Conservation (phyloP, 92 coral and sea anemone genomes). For the Hydrozoanthus gracilis region DNA sequence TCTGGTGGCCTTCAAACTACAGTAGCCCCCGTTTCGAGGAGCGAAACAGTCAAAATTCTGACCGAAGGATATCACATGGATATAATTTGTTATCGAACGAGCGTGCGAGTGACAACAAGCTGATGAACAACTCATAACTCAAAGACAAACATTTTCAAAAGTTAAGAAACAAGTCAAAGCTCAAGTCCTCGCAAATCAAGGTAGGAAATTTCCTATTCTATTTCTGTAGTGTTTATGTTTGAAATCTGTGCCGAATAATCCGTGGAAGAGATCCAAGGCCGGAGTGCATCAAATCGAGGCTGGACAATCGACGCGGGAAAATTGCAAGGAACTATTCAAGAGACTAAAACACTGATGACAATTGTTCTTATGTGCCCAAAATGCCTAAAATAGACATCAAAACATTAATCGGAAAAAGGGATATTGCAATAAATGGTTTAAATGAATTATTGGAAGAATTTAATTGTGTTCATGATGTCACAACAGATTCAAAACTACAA, state of each 20-base stretch:
- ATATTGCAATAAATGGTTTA: slow-evolving; percentile 24
- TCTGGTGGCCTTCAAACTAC: too few relatives aligned
- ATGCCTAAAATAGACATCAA: slow-evolving; percentile 54
- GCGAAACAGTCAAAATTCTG: slow-evolving; percentile 28
- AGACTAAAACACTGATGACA: neutral
- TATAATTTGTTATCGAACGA: neutral
- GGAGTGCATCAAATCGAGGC: slow-evolving; percentile 15
- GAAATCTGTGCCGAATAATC: neutral
- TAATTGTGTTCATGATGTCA: slow-evolving; percentile 31
- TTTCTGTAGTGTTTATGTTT: neutral
- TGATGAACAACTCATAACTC: neutral
- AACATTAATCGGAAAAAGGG: slow-evolving; percentile 46
- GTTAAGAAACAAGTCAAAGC: neutral
- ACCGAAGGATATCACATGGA: slow-evolving; percentile 17
- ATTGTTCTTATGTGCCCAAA: neutral
- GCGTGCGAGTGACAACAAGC: slow-evolving; percentile 25
- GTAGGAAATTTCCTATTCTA: slow-evolving; percentile 6
- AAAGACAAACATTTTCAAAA: slow-evolving; percentile 11
- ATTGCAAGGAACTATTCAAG: neutral
- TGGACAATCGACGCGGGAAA: slow-evolving; percentile 7
- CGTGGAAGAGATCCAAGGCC: slow-evolving; percentile 17
- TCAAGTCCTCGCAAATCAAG: slow-evolving; percentile 13
- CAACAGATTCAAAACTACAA: slow-evolving; percentile 38
- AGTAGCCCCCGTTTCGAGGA: neutral
- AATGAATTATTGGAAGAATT: slow-evolving; percentile 65